Evolutionary conservation across 1,140 invertebrate species (phyloP).

Genomic region (Bombus fervidus): DNA sequence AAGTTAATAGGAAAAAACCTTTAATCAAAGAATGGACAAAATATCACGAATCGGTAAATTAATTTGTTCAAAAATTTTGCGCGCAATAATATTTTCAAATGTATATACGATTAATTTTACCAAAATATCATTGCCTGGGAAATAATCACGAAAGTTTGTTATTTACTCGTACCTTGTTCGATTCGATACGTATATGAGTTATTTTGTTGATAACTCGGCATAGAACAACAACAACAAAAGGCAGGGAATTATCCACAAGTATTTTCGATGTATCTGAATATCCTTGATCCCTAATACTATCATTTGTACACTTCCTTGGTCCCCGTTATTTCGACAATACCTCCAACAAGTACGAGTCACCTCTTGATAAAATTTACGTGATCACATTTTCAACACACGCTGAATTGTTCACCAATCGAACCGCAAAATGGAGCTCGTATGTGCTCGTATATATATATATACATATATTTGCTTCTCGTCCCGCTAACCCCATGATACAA

Average conservation of each 20-base stretch:
- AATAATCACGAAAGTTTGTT: no score
- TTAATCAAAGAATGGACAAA: no score
- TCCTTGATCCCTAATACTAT: constrained; percentile 1
- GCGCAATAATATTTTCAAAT: no score
- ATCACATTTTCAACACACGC: not conserved
- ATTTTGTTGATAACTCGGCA: not conserved
- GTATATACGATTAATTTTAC: no score
- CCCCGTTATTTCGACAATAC: not conserved
- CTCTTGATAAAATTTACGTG: not conserved
- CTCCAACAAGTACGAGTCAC: no score
- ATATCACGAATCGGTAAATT: no score
- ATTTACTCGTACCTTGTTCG: no score
- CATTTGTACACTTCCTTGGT: not conserved
- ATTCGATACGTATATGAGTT: no score
- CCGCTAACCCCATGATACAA: not conserved
- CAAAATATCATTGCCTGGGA: no score
- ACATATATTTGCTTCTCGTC: constrained; percentile 22
- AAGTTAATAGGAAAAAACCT: accelerated
- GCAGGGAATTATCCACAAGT: not conserved
- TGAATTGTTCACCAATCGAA: not conserved
- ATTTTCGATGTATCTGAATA: not conserved
- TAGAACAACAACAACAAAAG: not conserved
- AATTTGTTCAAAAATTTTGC: no score
- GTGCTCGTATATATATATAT: not conserved
- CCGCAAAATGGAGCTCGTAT: no score